Conservation (phyloP, 2,888 invertebrate species). For the Amaurobius ferox region DNA sequence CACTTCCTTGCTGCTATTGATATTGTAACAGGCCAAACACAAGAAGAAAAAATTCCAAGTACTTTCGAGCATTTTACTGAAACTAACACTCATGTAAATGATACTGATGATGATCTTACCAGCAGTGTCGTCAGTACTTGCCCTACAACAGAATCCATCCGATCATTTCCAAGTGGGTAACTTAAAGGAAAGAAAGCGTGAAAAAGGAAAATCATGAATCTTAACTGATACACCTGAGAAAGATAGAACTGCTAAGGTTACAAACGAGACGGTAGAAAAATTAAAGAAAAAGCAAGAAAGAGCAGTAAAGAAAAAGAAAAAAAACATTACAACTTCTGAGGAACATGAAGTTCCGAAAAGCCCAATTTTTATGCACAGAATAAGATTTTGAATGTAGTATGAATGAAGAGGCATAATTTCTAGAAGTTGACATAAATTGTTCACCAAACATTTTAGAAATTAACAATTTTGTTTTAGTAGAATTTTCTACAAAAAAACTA, state of each 20-base stretch:
- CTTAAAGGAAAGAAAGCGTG: no score
- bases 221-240: neutral
- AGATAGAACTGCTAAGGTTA: neutral
- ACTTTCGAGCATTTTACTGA: no score
- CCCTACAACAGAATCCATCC: neutral
- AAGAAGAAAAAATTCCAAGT: no score
- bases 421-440: neutral
- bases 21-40: no score
- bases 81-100: no score
- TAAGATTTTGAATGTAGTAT: constrained; percentile 1
- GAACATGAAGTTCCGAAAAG: neutral
- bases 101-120: neutral
- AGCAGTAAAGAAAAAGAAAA: neutral
- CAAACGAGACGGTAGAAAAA: neutral
- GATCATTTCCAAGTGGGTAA: neutral
- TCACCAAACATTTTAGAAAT: neutral
- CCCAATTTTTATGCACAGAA: neutral
- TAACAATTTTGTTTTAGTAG: neutral
- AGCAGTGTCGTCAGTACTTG: neutral
- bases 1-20: no score
- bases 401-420: neutral
- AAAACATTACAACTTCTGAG: neutral
- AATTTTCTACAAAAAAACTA: neutral
- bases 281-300: neutral
- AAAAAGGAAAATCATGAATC: neutral